Evolutionary conservation across 1,140 invertebrate genomes (phyloP), one percentile per base, ranked within the genome.

Genomic region (Solen grandis): DNA sequence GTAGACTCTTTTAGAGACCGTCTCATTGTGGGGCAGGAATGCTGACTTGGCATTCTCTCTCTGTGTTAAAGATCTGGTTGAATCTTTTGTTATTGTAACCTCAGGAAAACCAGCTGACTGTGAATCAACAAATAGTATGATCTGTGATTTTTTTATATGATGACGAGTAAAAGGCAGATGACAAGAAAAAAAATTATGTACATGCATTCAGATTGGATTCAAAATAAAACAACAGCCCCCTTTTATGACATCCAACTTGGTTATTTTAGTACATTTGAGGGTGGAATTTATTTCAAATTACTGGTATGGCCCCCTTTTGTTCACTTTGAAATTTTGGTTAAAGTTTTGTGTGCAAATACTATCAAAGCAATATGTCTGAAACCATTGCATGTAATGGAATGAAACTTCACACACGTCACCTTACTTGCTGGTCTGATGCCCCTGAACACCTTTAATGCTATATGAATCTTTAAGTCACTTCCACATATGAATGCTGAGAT

Each of bases 21-120:
- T 87, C 55, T 87, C 86, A 78, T 87, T 78, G 68, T 87, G 86
- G 25, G 84, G 82, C 19, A 87, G 70, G 52, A 87, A 87, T 52
- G 86, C 86, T 41, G 86, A 85, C 52, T 87, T 87, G 35, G 86
- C 86, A 76, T 85, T 87, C 57, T 87, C 86, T 65, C 84, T 52
- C 31, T 83, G 82, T 33, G 80, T 70, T 13, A 84, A 55, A 68
- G 35, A 78, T n/a, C 78, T 75, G 1, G 74, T 75, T 13, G 50
- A 41, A 19, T 84, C 84, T 31, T 81, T 79, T 35, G 66, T 68
- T 16, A 87, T 72, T 14, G 60, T 65, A 5, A 87, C 82, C 14
- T 81, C 80, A 31, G 86, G 86, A 55, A 85, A 85, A 0, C 70
- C 78, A 29, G 72, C 59, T 27, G 77, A 55, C 86, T 87, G 35